Evolutionary conservation across 2,113 vertebrate species (phyloP).

Genomic region (Platichthys stellatus): DNA sequence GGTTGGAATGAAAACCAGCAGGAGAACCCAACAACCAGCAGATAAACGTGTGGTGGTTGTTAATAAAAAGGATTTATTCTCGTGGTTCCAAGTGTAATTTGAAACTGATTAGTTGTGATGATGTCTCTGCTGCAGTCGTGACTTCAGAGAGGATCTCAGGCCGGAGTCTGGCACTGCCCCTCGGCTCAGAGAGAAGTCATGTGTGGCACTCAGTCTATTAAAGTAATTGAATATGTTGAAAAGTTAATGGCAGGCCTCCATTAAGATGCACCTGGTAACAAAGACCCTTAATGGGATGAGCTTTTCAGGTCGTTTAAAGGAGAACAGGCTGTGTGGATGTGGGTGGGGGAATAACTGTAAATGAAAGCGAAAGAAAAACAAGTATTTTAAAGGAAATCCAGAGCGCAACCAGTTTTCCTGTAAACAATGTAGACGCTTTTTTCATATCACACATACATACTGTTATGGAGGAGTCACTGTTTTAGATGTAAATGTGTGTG

Average conservation of each 20-base stretch:
- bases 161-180: background rate
- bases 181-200: background rate
- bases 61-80: too few species aligned
- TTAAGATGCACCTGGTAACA: slow-evolving; percentile 38
- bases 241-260: slow-evolving; percentile 32
- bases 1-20: too few species aligned
- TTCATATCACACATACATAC: too few species aligned
- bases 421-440: too few species aligned
- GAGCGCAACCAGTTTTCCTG: too few species aligned
- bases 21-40: too few species aligned
- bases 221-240: slow-evolving; percentile 43
- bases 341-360: background rate
- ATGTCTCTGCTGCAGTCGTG: slow-evolving; percentile 3
- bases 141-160: background rate
- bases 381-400: background rate
- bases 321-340: slow-evolving; percentile 2
- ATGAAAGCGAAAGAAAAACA: background rate
- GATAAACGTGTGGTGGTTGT: background rate
- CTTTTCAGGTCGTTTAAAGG: slow-evolving; percentile 38
- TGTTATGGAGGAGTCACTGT: too few species aligned
- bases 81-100: slow-evolving; percentile 17
- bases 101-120: slow-evolving; percentile 21
- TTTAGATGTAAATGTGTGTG: too few species aligned
- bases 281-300: slow-evolving; percentile 31
- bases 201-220: slow-evolving; percentile 12